phyloP scores from a whole-genome alignment of 1,140 invertebrate genomes.

The Medauroidea extradentata region DNA sequence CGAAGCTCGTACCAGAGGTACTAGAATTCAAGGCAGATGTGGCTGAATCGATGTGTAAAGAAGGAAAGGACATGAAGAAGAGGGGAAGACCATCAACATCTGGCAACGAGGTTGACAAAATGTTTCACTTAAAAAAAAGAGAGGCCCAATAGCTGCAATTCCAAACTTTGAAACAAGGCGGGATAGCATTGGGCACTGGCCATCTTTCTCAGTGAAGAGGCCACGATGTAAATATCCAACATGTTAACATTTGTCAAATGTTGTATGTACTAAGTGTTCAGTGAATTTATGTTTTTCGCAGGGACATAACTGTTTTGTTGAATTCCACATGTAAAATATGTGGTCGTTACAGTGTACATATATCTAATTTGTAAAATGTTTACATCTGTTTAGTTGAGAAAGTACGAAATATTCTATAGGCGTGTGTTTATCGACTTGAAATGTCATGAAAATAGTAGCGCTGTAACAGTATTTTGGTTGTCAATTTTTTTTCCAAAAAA shows the following conservation, averaged over 20 bases:
- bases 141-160: not conserved
- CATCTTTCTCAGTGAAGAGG: not conserved
- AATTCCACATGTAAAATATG: too few relatives aligned
- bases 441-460: too few relatives aligned
- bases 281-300: too few relatives aligned
- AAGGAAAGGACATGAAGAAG: not conserved
- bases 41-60: not conserved
- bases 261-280: too few relatives aligned
- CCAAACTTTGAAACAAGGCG: not conserved
- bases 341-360: too few relatives aligned
- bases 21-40: slow-evolving; percentile 4
- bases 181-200: slow-evolving; percentile 3
- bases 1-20: not conserved
- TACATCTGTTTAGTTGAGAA: too few relatives aligned
- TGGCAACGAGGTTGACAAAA: not conserved
- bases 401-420: too few relatives aligned
- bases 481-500: too few relatives aligned
- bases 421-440: too few relatives aligned
- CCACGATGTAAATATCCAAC: not conserved
- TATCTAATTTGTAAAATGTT: too few relatives aligned
- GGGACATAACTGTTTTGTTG: too few relatives aligned
- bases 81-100: not conserved
- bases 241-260: not conserved
- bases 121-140: not conserved
- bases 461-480: too few relatives aligned